These are phyloP conservation scores for Pseudomyrmex dendroicus DNA, from an alignment of 1,140 invertebrate genomes.

Conservation along the genomic window DNA sequence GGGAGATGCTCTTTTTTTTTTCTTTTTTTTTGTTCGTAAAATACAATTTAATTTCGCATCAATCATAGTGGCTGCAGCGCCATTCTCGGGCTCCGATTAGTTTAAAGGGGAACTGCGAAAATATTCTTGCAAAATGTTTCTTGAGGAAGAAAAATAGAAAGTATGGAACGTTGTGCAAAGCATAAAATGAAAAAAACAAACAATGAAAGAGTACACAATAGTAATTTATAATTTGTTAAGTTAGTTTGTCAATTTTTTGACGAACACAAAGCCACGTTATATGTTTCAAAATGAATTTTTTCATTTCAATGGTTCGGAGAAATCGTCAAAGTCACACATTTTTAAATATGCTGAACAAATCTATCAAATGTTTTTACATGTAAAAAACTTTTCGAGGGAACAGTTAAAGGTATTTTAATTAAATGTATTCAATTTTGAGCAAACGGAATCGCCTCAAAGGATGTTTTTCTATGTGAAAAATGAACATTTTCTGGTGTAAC, in stretches of 20 bases:
- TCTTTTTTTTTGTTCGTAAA: neutral
- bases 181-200: neutral
- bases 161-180: neutral
- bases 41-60: slow-evolving; percentile 58
- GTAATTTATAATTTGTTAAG: neutral
- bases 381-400: neutral
- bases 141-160: neutral
- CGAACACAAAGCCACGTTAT: too few species aligned
- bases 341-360: too few species aligned
- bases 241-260: too few species aligned
- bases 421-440: slow-evolving; percentile 6
- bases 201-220: neutral
- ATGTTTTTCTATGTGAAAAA: neutral
- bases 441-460: neutral
- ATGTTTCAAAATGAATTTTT: too few species aligned
- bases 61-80: slow-evolving; percentile 12
- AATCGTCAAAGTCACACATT: too few species aligned
- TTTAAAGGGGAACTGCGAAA: slow-evolving; percentile 39
- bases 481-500: slow-evolving; percentile 1
- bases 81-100: slow-evolving; percentile 21
- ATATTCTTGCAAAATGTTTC: slow-evolving; percentile 2
- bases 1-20: slow-evolving; percentile 9
- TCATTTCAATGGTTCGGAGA: too few species aligned
- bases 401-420: neutral
- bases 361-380: neutral